phyloP scores from a whole-genome alignment of 2,888 invertebrate species.

The Calameuta pallipes region DNA sequence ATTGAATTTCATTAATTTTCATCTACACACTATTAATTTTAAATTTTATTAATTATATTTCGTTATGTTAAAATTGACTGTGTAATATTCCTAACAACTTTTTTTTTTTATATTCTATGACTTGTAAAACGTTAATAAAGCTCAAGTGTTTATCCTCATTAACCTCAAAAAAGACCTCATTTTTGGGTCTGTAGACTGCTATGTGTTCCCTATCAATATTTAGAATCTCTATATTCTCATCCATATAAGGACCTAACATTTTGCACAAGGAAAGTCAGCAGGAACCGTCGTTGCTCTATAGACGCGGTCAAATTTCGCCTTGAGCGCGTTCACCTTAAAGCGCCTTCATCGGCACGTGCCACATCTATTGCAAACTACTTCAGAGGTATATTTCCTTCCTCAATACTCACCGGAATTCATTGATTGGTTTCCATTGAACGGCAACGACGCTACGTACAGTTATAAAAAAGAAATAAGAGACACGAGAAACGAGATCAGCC shows the following conservation, averaged over 20 bases:
- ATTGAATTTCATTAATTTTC: not conserved
- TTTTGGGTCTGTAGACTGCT: not conserved
- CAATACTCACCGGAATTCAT: not conserved
- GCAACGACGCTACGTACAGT: not conserved
- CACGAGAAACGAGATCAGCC: not conserved
- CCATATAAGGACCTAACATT: slow-evolving; percentile 1
- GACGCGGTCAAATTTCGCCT: not conserved
- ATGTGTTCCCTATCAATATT: not conserved
- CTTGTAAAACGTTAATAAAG: too few species aligned
- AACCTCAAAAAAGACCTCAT: not conserved
- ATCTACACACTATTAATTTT: not conserved
- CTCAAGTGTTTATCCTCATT: not conserved
- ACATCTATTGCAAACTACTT: not conserved
- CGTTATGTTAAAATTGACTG: not conserved
- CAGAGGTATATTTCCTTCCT: not conserved
- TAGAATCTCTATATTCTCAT: not conserved
- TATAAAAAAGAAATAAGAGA: not conserved
- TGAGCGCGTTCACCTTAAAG: slow-evolving; percentile 1
- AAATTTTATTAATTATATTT: not conserved
- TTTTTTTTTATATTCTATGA: too few species aligned
- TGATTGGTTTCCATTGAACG: not conserved
- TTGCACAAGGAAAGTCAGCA: not conserved
- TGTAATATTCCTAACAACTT: too few species aligned
- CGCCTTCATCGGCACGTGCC: not conserved
- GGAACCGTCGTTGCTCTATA: not conserved